phyloP scores from a whole-genome alignment of 2,113 vertebrate species.

The Protomyctophum bolini region DNA sequence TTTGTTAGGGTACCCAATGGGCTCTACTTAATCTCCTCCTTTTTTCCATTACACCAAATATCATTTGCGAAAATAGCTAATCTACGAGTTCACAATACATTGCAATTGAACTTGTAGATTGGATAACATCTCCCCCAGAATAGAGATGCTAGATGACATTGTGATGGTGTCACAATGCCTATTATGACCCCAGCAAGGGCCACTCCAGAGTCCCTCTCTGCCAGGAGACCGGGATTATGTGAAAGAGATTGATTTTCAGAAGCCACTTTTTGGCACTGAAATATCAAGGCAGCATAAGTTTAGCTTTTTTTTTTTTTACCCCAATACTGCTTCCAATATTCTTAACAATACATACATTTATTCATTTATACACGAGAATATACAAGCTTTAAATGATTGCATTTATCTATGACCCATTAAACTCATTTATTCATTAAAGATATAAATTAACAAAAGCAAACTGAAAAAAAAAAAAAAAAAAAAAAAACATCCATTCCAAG shows the following conservation, averaged over 20 bases:
- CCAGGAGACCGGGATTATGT: neutral
- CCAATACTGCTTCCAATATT: constrained; percentile 1
- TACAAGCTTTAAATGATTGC: neutral
- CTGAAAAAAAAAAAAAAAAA: constrained; percentile 24
- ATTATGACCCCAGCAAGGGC: neutral
- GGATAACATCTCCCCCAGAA: no score
- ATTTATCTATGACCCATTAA: constrained; percentile 31
- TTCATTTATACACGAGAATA: constrained; percentile 30
- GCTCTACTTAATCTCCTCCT: no score
- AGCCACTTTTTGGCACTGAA: constrained; percentile 20
- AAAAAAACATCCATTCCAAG: constrained; percentile 57
- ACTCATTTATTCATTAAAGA: constrained; percentile 47
- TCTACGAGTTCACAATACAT: no score
- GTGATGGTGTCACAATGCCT: neutral
- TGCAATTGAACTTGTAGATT: no score
- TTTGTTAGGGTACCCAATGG: no score
- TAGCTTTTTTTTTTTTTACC: neutral
- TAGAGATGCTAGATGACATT: neutral
- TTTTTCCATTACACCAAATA: no score
- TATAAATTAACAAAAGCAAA: constrained; percentile 60
- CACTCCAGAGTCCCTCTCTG: neutral
- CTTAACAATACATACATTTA: constrained; percentile 3
- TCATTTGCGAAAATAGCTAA: no score
- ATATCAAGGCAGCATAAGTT: constrained; percentile 25
- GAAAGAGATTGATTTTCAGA: neutral